Percentiles rank a stretch among this genome's conserved stretches.
These are phyloP conservation scores for Archegozetes longisetosus DNA, from an alignment of 1,140 invertebrate genomes.

Conservation along the genomic window DNA sequence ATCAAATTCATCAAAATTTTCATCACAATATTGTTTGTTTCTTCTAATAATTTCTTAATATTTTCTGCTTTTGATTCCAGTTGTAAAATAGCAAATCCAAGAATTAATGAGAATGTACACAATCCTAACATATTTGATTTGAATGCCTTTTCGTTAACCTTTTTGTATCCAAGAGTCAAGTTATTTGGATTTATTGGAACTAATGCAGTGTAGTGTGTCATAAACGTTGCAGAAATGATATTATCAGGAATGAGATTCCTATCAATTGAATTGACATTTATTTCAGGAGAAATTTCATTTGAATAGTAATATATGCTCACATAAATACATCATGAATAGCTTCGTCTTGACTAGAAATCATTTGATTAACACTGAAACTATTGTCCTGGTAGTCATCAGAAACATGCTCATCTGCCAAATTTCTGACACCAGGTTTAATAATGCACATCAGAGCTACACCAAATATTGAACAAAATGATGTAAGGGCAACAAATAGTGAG, in stretches of 20 bases:
- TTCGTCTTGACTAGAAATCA: neutral
- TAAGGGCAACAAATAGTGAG: neutral
- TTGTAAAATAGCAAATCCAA: constrained; percentile 63
- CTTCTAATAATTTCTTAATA: constrained; percentile 58
- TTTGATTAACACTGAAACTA: neutral
- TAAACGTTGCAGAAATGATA: constrained; percentile 17
- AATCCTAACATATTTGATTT: constrained; percentile 7
- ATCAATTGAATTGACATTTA: constrained; percentile 3
- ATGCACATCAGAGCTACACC: constrained; percentile 1
- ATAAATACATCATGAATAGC: neutral
- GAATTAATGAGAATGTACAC: constrained; percentile 25
- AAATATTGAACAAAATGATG: neutral
- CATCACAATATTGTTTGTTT: constrained; percentile 70
- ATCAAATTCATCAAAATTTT: constrained; percentile 52
- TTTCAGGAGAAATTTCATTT: neutral
- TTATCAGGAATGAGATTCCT: constrained; percentile 20
- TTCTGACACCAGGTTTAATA: neutral
- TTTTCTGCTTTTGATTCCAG: constrained; percentile 44
- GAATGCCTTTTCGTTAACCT: neutral
- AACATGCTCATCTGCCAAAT: neutral
- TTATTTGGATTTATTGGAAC: neutral
- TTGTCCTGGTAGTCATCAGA: neutral
- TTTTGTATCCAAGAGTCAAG: neutral
- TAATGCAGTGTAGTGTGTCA: neutral
- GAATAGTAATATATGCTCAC: neutral